These are phyloP conservation scores for Lagopus leucura DNA, from an alignment of 2,113 vertebrate genomes.

Conservation along the genomic window DNA sequence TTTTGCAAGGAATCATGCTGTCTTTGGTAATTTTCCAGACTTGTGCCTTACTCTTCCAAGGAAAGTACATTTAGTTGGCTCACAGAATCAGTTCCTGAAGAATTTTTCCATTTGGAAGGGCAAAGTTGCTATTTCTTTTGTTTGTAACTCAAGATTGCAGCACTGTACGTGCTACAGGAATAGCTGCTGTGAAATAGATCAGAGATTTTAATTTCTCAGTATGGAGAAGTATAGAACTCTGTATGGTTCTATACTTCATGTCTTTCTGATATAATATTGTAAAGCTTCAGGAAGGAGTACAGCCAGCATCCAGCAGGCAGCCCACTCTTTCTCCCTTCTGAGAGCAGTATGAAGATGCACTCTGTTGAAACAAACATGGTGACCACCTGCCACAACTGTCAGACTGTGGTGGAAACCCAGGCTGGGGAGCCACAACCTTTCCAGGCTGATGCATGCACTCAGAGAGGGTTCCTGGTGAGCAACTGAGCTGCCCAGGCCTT, in stretches of 20 bases:
- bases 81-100: not conserved
- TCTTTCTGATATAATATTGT: not conserved
- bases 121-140: not conserved
- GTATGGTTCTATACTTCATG: not conserved
- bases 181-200: not conserved
- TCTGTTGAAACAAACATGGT: not conserved
- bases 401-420: not conserved
- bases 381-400: not conserved
- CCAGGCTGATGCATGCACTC: not conserved
- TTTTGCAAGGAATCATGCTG: not conserved
- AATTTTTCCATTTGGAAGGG: not conserved
- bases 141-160: not conserved
- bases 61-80: not conserved
- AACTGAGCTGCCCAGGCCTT: not conserved
- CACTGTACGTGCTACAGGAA: not conserved
- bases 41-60: not conserved
- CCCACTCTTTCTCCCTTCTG: not conserved
- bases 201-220: not conserved
- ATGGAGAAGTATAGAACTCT: not conserved
- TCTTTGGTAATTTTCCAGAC: not conserved
- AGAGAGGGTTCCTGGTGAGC: not conserved
- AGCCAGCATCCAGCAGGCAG: not conserved
- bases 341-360: not conserved
- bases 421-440: not conserved
- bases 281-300: not conserved